A percentile compares a stretch with the other conserved stretches of the same genome.
These are phyloP conservation scores for Neoitamus cyanurus DNA, from an alignment of 2,888 invertebrate genomes.

Conservation along the genomic window DNA sequence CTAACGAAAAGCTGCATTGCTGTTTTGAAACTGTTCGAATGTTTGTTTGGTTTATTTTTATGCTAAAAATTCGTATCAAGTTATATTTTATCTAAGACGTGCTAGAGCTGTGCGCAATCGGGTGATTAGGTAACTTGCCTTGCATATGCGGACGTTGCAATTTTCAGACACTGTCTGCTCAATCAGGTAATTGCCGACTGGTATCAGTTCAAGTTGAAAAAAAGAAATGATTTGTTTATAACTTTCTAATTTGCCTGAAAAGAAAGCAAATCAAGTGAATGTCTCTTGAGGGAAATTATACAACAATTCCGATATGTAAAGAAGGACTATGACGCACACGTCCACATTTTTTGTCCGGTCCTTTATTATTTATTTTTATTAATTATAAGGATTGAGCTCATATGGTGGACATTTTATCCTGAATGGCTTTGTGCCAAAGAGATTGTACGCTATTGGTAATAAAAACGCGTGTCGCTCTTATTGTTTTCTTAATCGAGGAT, in stretches of 20 bases:
- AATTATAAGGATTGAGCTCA: too few relatives aligned
- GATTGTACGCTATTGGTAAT: too few relatives aligned
- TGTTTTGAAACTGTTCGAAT: background rate
- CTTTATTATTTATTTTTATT: too few relatives aligned
- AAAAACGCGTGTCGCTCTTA: too few relatives aligned
- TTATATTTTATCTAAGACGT: background rate
- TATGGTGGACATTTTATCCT: too few relatives aligned
- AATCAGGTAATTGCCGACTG: background rate
- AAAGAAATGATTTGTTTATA: background rate
- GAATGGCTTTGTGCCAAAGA: too few relatives aligned
- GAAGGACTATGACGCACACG: too few relatives aligned
- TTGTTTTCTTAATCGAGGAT: too few relatives aligned
- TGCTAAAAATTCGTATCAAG: background rate
- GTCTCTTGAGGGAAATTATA: background rate
- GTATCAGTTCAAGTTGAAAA: background rate
- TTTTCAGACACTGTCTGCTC: background rate
- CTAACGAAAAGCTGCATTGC: background rate
- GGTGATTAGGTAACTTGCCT: background rate
- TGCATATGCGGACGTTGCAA: background rate
- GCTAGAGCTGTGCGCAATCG: background rate
- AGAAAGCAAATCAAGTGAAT: background rate
- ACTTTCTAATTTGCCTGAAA: background rate
- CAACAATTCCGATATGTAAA: background rate
- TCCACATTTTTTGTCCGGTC: too few relatives aligned
- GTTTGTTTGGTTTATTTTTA: background rate